A percentile compares a stretch with the other conserved stretches of the same genome.
These are phyloP conservation scores for Procapra przewalskii DNA, from an alignment of 2,113 vertebrate genomes.

Conservation along the genomic window DNA sequence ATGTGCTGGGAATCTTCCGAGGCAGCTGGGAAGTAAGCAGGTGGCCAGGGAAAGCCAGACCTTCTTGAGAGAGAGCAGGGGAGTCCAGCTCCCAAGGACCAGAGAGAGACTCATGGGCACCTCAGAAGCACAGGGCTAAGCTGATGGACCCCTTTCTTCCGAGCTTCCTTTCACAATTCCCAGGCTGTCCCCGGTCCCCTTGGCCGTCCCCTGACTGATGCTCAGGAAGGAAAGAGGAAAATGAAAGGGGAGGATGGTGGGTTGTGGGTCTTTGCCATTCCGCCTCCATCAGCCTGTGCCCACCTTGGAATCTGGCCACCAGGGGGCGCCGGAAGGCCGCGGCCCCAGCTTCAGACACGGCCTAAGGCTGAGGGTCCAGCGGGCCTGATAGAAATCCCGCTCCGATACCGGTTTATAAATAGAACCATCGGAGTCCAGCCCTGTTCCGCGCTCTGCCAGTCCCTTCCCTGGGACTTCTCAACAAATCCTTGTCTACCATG, in stretches of 20 bases:
- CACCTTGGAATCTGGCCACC: not conserved
- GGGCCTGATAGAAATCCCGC: not conserved
- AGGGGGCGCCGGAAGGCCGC: not conserved
- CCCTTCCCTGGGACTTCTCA: not conserved
- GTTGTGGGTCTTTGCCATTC: not conserved
- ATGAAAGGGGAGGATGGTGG: not conserved
- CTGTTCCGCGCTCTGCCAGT: rapidly evolving
- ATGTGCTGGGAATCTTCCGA: not conserved
- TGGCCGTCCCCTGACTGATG: too few species aligned
- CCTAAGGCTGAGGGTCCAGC: not conserved
- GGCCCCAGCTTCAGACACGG: not conserved
- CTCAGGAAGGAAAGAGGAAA: not conserved
- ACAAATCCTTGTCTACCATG: not conserved
- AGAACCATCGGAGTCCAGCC: too few species aligned
- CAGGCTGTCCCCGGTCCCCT: not conserved
- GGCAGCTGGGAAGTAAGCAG: not conserved
- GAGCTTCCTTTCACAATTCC: not conserved
- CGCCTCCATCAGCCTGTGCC: not conserved
- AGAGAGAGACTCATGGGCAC: not conserved
- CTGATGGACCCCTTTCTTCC: not conserved
- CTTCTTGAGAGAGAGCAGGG: not conserved
- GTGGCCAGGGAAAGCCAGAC: not conserved
- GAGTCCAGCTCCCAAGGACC: too few species aligned
- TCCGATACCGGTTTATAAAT: rapidly evolving
- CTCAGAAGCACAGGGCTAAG: not conserved